These are phyloP conservation scores for human DNA, from an alignment of 2,113 vertebrate species.

Conservation along the genomic window GRCh38 chr4:11140001-11140500, in stretches of 20 bases:
- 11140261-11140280: neutral
- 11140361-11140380: neutral
- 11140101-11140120: neutral
- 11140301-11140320: neutral
- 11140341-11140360: neutral
- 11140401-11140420: neutral
- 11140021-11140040: neutral
- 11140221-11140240: fast-evolving
- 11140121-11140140: neutral
- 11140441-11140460: no score
- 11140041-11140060: conserved; percentile 27
- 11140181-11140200: neutral
- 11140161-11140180: neutral
- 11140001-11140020: neutral
- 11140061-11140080: neutral
- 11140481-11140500: no score
- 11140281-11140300: neutral
- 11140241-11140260: fast-evolving
- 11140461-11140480: fast-evolving
- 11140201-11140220: neutral
- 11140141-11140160: neutral
- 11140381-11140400: neutral
- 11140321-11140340: neutral
- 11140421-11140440: neutral
- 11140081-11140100: neutral